Base-by-base conservation (phyloP, 2,888 invertebrate species). In the Pollenia griseotomentosa region DNA sequence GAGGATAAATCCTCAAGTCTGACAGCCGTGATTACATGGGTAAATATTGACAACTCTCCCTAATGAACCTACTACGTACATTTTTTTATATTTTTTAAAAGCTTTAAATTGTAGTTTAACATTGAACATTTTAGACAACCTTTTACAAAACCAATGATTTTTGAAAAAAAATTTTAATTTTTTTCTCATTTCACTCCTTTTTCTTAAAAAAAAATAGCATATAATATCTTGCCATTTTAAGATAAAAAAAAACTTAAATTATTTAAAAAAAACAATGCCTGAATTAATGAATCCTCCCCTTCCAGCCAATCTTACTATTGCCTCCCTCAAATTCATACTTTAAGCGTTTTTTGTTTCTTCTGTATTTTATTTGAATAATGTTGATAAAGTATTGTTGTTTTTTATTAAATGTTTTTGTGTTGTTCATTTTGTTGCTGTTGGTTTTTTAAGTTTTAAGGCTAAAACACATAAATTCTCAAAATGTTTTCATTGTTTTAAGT, bases 401-500 rank as follows among this genome's bases (percentile, higher is more conserved):
- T n/a, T 61, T 42, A 55, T 75, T 59, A 59, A 63, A 59, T 40
- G 57, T 66, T 78, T 86, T 78, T 82, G 61, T 70, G 74, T 82
- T 84, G 73, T 74, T 78, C 78, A 77, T 77, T 84, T 83, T 16
- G 74, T 48, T 70, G 68, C 44, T 79, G 66, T 61, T 84, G 57
- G 65, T 73, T 74, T 61, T 77, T 80, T 75, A 85, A 87, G 83
- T 83, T 88, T 88, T 88, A 81, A 89, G 88, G 88, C 88, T 83
- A 86, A 88, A 86, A 87, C 70, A 86, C 84, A 87, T 88, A 88
- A 88, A 88, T 88, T 85, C 81, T 87, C 74, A 87, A 86, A 89
- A 88, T 80, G 88, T 85, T 89, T 90, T 88, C 88, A 89, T 89
- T 88, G 89, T 89, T 88, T 78, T 55, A 68, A 71, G 12, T 23